Conservation (phyloP, 2,113 vertebrate genomes). For the Fulica atra region DNA sequence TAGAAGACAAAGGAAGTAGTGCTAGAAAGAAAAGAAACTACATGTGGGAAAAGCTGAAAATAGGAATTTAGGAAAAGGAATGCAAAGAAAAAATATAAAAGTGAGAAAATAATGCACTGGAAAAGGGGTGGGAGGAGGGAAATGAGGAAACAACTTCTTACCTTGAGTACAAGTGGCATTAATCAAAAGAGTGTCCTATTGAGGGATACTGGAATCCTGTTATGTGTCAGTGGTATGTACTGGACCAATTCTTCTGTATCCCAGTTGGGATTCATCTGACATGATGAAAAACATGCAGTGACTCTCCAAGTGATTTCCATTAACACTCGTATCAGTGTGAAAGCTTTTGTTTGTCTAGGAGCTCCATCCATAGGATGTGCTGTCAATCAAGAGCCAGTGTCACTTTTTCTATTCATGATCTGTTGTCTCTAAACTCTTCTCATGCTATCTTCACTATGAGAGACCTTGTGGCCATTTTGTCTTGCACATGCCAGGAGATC, state of each 20-base stretch:
- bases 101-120: not conserved
- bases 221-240: not conserved
- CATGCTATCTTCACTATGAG: not conserved
- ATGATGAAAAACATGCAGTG: not conserved
- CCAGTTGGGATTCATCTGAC: not conserved
- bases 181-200: not conserved
- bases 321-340: fast-evolving
- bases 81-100: not conserved
- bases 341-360: not conserved
- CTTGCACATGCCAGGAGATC: not conserved
- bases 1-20: not conserved
- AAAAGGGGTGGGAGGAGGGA: not conserved
- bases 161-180: not conserved
- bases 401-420: not conserved
- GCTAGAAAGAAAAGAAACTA: not conserved
- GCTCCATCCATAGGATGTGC: fast-evolving
- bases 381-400: not conserved
- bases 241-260: not conserved
- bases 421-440: not conserved
- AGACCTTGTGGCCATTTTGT: not conserved
- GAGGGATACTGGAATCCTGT: not conserved
- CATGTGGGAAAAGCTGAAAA: not conserved
- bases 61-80: not conserved
- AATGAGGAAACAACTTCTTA: not conserved
- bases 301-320: not conserved